Evolutionary conservation across 2,888 invertebrate species (phyloP).

Genomic region (Rutpela maculata): DNA sequence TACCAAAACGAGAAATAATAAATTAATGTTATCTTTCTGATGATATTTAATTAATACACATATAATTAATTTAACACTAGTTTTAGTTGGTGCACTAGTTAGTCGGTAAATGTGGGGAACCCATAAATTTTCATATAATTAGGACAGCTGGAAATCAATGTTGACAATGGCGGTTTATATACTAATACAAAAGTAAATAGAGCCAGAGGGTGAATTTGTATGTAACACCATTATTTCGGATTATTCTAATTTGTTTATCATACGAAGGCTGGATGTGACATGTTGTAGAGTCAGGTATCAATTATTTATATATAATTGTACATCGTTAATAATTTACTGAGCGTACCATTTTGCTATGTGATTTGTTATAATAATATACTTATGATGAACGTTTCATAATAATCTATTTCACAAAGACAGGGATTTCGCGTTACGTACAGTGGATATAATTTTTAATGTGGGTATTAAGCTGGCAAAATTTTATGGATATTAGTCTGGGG

Average conservation of each 20-base stretch:
- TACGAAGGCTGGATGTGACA: not conserved
- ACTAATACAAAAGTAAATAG: conserved; percentile 18
- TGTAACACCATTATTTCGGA: conserved; percentile 16
- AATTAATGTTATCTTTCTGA: not conserved
- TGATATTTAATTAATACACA: not conserved
- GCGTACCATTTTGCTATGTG: not conserved
- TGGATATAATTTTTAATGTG: too few relatives aligned
- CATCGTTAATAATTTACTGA: not conserved
- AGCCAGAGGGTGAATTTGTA: not conserved
- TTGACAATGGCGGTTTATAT: not conserved
- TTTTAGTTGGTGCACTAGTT: not conserved
- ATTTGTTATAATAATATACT: not conserved
- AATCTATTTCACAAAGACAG: too few relatives aligned
- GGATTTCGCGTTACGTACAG: too few relatives aligned
- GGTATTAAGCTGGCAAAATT: too few relatives aligned
- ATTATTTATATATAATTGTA: conserved; percentile 20
- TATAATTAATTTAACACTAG: not conserved
- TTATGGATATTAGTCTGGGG: too few relatives aligned
- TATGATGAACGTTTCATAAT: too few relatives aligned
- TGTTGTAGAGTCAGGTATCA: conserved; percentile 21
- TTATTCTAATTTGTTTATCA: conserved; percentile 12
- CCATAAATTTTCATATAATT: conserved; percentile 22
- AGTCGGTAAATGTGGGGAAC: not conserved
- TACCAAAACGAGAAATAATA: not conserved
- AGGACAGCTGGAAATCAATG: conserved; percentile 4